These are phyloP conservation scores for Epicauta chinensis DNA, from an alignment of 1,140 invertebrate genomes.

Conservation along the genomic window DNA sequence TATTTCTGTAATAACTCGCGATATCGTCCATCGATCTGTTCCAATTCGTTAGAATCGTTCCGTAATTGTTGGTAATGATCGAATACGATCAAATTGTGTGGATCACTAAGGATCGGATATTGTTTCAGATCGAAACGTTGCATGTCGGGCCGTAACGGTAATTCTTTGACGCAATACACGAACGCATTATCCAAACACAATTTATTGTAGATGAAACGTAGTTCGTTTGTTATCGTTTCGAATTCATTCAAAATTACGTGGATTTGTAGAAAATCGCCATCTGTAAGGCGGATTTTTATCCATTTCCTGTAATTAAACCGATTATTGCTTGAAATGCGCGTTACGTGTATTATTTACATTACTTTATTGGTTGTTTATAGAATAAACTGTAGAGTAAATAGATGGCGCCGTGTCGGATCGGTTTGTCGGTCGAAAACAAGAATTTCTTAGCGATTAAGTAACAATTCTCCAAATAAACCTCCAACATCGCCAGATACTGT, in stretches of 20 bases:
- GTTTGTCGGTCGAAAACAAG: constrained; percentile 8
- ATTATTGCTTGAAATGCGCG: neutral
- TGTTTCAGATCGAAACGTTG: no score
- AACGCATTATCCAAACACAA: constrained; percentile 19
- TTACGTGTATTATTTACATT: constrained; percentile 8
- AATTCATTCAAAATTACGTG: constrained; percentile 9
- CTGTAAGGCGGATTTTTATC: constrained; percentile 23
- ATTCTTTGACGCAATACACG: constrained; percentile 2
- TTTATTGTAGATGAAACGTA: constrained; percentile 18
- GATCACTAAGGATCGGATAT: no score
- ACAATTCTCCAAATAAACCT: constrained; percentile 16
- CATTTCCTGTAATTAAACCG: constrained; percentile 10
- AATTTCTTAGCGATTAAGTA: constrained; percentile 23
- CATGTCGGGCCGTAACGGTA: no score
- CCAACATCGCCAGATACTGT: constrained; percentile 8
- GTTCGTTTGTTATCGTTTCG: constrained; percentile 7
- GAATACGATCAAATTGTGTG: no score
- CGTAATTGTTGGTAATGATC: no score
- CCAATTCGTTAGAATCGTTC: no score
- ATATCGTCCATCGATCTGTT: no score
- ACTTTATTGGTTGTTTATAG: constrained; percentile 28
- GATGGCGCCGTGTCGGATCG: constrained; percentile 20
- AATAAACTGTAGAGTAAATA: constrained; percentile 24
- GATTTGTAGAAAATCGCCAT: constrained; percentile 17
- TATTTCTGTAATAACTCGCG: no score